A percentile compares a stretch with the other conserved stretches of the same genome.
Conservation (phyloP, 1,140 invertebrate species). For the Phenacoccus solenopsis region DNA sequence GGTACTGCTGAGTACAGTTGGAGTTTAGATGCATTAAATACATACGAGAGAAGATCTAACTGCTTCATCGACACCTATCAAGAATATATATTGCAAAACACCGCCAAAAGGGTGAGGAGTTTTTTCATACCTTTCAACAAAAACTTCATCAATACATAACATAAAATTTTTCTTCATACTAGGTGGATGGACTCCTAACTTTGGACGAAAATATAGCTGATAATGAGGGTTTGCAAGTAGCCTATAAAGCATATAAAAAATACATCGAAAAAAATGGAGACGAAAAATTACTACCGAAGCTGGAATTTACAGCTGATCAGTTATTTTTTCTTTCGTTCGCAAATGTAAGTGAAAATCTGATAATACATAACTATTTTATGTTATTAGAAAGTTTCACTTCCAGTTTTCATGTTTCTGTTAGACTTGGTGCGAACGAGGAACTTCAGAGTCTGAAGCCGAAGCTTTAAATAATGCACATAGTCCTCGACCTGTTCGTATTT, state of each 20-base stretch:
- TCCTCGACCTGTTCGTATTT: slow-evolving; percentile 59
- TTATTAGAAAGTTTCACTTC: too few relatives aligned
- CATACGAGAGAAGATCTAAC: background rate
- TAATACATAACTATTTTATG: background rate
- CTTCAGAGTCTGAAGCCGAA: background rate
- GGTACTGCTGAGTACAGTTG: background rate
- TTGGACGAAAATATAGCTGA: slow-evolving; percentile 56
- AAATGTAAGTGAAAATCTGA: slow-evolving; percentile 38
- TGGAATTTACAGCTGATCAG: slow-evolving; percentile 44
- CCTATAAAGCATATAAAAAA: slow-evolving; percentile 40
- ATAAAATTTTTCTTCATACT: background rate
- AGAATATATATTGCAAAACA: background rate
- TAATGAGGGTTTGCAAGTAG: slow-evolving; percentile 50
- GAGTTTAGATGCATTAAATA: background rate
- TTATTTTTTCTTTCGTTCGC: slow-evolving; percentile 46
- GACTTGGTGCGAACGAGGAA: slow-evolving; percentile 21
- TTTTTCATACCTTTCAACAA: background rate
- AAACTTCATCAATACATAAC: background rate
- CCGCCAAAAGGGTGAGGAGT: background rate
- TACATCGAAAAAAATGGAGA: slow-evolving; percentile 36
- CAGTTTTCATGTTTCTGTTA: too few relatives aligned
- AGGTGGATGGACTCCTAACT: slow-evolving; percentile 40
- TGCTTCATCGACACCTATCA: background rate
- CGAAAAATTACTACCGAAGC: slow-evolving; percentile 43
- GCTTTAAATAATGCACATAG: slow-evolving; percentile 43